Percentiles rank a stretch among this genome's conserved stretches.
Conservation (phyloP, 2,888 invertebrate species). For the Xanthorhoe designata region DNA sequence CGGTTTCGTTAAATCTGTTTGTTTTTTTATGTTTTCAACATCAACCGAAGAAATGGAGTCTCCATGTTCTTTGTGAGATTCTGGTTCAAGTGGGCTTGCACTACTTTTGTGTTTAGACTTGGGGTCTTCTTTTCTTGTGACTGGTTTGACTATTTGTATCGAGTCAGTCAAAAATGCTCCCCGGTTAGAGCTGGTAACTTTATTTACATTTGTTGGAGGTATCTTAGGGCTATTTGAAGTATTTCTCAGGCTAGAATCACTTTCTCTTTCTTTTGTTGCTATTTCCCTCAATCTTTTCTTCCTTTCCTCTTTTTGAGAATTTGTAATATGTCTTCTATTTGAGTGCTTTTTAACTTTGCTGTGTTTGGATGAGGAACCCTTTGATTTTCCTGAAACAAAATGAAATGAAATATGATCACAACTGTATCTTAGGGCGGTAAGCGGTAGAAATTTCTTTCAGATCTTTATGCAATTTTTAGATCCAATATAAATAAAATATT, state of each 20-base stretch:
- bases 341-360: constrained; percentile 52
- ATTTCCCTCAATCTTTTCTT: constrained; percentile 82
- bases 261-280: constrained; percentile 66
- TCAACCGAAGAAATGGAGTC: constrained; percentile 31
- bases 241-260: constrained; percentile 46
- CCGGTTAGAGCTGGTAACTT: constrained; percentile 81
- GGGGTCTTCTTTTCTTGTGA: constrained; percentile 52
- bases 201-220: constrained; percentile 63
- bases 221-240: constrained; percentile 52
- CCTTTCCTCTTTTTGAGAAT: constrained; percentile 74
- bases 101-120: constrained; percentile 41
- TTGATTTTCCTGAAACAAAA: constrained; percentile 57
- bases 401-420: no score
- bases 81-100: constrained; percentile 15
- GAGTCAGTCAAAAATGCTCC: constrained; percentile 82
- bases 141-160: constrained; percentile 57
- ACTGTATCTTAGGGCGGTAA: no score
- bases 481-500: no score
- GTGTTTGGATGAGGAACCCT: constrained; percentile 49
- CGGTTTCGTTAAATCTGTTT: constrained; percentile 20
- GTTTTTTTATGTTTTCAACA: constrained; percentile 32
- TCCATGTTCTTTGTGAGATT: constrained; percentile 33
- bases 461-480: no score
- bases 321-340: constrained; percentile 54
- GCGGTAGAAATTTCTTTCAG: no score